These are phyloP conservation scores for Mormyrus proboscirostris DNA, from an alignment of 2,797 vertebrate genomes.

Conservation along the genomic window DNA sequence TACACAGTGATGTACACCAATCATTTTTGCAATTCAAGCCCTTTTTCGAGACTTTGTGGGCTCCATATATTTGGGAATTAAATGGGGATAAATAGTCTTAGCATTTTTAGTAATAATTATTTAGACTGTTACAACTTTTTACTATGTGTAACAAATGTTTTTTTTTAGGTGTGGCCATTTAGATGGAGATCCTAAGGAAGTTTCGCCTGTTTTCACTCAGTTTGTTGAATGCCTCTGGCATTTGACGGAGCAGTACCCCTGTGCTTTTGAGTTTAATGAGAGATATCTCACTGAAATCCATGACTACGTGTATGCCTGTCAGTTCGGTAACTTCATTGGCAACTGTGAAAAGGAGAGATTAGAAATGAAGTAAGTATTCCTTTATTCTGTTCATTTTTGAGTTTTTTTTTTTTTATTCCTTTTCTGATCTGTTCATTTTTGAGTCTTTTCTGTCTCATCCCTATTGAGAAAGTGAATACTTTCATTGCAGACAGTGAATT, in stretches of 20 bases:
- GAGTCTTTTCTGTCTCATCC: not conserved
- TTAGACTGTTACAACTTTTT: not conserved
- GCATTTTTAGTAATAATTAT: not conserved
- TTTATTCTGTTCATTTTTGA: not conserved
- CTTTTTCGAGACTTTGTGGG: not conserved
- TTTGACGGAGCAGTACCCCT: constrained; percentile 70
- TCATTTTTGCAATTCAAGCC: not conserved
- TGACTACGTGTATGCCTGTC: constrained; percentile 68
- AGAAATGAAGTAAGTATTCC: constrained; percentile 58
- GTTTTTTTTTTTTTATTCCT: not conserved
- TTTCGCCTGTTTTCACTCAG: constrained; percentile 73
- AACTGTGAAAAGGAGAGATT: constrained; percentile 68
- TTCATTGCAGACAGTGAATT: not conserved
- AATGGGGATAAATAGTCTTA: not conserved
- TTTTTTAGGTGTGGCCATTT: constrained; percentile 65
- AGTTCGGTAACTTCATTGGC: constrained; percentile 75
- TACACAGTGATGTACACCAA: not conserved
- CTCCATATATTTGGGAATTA: not conserved
- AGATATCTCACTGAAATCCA: constrained; percentile 67
- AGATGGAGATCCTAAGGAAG: constrained; percentile 66
- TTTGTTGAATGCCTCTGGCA: constrained; percentile 75
- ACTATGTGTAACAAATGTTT: not conserved
- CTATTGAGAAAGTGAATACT: no score
- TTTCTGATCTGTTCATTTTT: not conserved
- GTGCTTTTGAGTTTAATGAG: constrained; percentile 68